These are phyloP conservation scores for Mycalesis mineus DNA, from an alignment of 2,888 invertebrate genomes.

Conservation along the genomic window DNA sequence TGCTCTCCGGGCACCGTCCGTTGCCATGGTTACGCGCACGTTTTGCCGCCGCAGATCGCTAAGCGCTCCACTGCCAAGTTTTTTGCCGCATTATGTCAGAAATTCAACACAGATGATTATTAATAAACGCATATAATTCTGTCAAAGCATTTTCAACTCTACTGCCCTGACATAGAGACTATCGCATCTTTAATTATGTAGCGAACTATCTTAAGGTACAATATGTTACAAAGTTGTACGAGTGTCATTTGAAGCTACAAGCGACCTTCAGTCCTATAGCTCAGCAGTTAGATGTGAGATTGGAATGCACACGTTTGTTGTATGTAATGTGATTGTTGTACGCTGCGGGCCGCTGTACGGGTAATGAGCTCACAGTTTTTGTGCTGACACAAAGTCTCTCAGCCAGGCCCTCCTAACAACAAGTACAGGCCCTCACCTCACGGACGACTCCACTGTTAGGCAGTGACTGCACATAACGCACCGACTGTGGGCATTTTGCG, in stretches of 20 bases:
- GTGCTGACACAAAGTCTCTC: neutral
- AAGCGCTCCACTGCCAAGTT: conserved; percentile 43
- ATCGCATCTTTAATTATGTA: neutral
- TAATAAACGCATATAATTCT: conserved; percentile 11
- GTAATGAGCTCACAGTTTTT: conserved; percentile 8
- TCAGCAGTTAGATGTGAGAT: neutral
- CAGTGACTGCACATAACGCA: no score
- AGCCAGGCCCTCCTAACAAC: conserved; percentile 2
- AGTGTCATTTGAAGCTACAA: neutral
- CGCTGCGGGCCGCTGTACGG: neutral
- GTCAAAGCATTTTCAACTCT: neutral
- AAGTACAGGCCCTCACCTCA: neutral
- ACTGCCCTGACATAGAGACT: neutral
- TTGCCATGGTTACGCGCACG: conserved; percentile 19
- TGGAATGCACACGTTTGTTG: neutral
- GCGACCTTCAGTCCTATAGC: neutral
- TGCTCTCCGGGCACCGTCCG: neutral
- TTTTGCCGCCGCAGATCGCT: conserved; percentile 35
- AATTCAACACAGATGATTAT: conserved; percentile 16
- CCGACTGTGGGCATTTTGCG: no score
- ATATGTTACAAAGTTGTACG: conserved; percentile 9
- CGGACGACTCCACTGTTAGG: no score
- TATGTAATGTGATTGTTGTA: neutral
- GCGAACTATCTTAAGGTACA: conserved; percentile 1
- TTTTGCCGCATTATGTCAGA: conserved; percentile 53